Evolutionary conservation across 64 coral and sea anemone species (phyloP), one percentile per base, ranked within the genome.

Genomic region (Montipora cactus): DNA sequence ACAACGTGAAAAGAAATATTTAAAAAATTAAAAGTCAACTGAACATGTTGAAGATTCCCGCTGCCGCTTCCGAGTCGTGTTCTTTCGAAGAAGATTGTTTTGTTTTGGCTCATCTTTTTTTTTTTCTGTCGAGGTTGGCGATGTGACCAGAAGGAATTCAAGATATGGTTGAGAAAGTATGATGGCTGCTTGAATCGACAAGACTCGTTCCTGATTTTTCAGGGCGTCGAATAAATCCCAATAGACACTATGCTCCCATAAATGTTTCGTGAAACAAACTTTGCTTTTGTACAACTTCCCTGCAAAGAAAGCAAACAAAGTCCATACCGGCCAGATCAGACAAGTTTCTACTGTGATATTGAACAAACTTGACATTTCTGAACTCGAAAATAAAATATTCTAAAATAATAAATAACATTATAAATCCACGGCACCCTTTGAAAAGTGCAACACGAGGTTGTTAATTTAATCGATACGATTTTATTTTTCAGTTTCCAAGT

Each of bases 241-340:
- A 68, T 99, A 99, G 10, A 99, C 89, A 23, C 98, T 99, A 44
- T 99, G 98, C 53, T 99, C 98, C 98, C 98, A 99, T 51, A 99
- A 87, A 96, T 99, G 98, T 68, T 99, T 99, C 7, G 98, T 99
- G 69, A 99, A 99, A 79, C 98, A 99, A 21, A 99, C 98, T 92
- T 99, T 99, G 58, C 98, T 96, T 78, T 99, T 99, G 79, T 99
- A 99, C 15, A 91, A 93, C 83, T 99, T 99, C 70, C 98, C 98
- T 99, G 79, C 6, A 67, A 89, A 80, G 69, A 94, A 76, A 92
- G 71, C 68, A 94, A 81, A 76, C 44, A 76, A 49, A 89, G 76
- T 57, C 37, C 55, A 59, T 13, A 83, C 21, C 25, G 47, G 82
- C 82, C 3, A 16, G 82, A 69, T 50, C 16, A 86, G 82, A 86